Evolutionary conservation across 2,113 vertebrate species (phyloP).

Genomic region (Orthochromis indermauri): DNA sequence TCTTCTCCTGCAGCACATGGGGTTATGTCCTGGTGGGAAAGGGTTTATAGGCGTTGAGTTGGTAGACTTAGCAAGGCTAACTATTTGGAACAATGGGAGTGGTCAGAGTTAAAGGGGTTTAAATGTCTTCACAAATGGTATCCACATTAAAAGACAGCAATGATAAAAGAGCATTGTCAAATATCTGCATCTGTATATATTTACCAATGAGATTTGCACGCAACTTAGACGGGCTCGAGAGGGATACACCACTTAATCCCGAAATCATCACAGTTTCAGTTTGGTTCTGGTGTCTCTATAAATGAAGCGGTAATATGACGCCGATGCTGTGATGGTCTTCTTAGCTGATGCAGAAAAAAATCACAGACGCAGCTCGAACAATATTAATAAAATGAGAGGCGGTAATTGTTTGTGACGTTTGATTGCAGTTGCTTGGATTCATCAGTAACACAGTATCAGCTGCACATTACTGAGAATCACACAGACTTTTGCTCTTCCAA

Average conservation of each 20-base stretch:
- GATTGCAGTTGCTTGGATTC: not conserved
- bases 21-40: not conserved
- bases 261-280: slow-evolving; percentile 6
- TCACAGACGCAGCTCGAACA: not conserved
- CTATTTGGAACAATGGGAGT: slow-evolving; percentile 7
- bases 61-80: slow-evolving; percentile 14
- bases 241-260: slow-evolving; percentile 25
- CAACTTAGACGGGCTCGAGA: not conserved
- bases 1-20: not conserved
- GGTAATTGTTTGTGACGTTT: not conserved
- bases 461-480: not conserved
- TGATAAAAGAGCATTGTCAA: not conserved
- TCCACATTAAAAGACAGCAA: not conserved
- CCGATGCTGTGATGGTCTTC: not conserved
- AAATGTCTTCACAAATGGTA: not conserved
- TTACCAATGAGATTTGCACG: slow-evolving; percentile 30
- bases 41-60: slow-evolving; percentile 8
- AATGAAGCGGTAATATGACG: not conserved
- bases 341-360: not conserved
- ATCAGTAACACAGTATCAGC: not conserved
- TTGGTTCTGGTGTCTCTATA: not conserved
- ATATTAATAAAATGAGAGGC: not conserved
- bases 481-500: not conserved
- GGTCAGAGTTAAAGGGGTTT: slow-evolving; percentile 10
- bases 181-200: slow-evolving; percentile 16